A percentile compares a stretch with the other conserved stretches of the same genome.
Conservation (phyloP, 2,113 vertebrate genomes). For the Hemiprocne comata region DNA sequence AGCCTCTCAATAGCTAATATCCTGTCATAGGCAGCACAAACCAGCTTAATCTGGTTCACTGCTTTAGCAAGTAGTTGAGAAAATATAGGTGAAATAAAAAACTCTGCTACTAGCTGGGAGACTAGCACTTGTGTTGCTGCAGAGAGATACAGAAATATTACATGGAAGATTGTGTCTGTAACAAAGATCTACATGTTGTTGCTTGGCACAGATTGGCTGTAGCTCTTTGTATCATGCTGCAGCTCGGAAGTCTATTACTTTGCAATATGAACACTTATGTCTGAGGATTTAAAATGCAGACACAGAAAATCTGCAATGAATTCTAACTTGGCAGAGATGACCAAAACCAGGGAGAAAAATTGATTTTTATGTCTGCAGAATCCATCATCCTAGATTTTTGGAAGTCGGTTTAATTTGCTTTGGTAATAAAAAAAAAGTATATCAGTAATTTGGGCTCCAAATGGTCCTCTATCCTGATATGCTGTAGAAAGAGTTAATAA, state of each 20-base stretch:
- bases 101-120: background rate
- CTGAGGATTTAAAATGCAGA: constrained; percentile 32
- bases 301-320: background rate
- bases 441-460: background rate
- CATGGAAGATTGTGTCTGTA: background rate
- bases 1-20: constrained; percentile 68
- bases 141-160: background rate
- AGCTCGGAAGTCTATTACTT: background rate
- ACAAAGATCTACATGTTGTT: background rate
- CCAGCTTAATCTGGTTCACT: constrained; percentile 58
- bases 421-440: background rate
- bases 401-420: background rate
- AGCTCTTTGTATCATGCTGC: background rate
- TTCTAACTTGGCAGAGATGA: background rate
- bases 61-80: constrained; percentile 36
- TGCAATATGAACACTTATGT: background rate
- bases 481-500: background rate
- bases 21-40: constrained; percentile 60
- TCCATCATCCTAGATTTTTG: background rate
- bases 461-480: background rate
- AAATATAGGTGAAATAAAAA: constrained; percentile 56
- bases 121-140: background rate
- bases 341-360: background rate
- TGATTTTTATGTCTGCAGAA: background rate
- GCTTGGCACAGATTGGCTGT: background rate